Conservation (phyloP, 2,113 vertebrate genomes). For the Bubo bubo region DNA sequence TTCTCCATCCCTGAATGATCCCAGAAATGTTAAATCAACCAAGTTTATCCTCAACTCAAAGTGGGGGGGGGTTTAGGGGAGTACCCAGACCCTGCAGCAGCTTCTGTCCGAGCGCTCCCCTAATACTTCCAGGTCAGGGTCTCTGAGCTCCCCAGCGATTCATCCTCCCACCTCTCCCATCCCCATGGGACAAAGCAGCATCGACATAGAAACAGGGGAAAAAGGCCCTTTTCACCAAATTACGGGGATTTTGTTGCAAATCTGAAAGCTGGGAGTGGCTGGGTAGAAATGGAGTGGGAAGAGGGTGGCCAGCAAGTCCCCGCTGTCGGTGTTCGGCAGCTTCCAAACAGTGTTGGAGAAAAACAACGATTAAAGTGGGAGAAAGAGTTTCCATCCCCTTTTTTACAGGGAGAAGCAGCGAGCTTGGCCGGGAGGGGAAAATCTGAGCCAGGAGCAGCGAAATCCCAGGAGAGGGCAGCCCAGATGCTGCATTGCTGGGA, state of each 20-base stretch:
- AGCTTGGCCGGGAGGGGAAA: background rate
- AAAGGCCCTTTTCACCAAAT: rapidly evolving
- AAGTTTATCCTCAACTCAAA: background rate
- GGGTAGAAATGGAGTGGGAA: background rate
- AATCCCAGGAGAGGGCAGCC: background rate
- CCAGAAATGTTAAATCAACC: background rate
- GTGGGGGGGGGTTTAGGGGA: background rate
- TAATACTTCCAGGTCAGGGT: background rate
- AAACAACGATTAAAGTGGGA: background rate
- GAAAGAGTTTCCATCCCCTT: background rate
- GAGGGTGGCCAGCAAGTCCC: rapidly evolving
- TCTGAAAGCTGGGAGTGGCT: background rate
- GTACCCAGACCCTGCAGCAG: rapidly evolving
- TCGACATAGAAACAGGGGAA: rapidly evolving
- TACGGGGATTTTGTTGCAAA: background rate
- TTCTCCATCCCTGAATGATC: background rate
- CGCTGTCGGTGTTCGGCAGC: rapidly evolving
- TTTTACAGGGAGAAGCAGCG: background rate
- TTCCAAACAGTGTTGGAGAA: background rate
- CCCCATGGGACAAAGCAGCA: rapidly evolving
- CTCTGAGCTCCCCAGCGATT: background rate
- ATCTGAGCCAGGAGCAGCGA: background rate
- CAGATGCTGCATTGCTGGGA: background rate
- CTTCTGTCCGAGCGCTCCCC: rapidly evolving
- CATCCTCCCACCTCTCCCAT: background rate